A percentile compares a stretch with the other conserved stretches of the same genome.
Conservation (phyloP, 92 coral and sea anemone genomes). For the Heteractis magnifica region DNA sequence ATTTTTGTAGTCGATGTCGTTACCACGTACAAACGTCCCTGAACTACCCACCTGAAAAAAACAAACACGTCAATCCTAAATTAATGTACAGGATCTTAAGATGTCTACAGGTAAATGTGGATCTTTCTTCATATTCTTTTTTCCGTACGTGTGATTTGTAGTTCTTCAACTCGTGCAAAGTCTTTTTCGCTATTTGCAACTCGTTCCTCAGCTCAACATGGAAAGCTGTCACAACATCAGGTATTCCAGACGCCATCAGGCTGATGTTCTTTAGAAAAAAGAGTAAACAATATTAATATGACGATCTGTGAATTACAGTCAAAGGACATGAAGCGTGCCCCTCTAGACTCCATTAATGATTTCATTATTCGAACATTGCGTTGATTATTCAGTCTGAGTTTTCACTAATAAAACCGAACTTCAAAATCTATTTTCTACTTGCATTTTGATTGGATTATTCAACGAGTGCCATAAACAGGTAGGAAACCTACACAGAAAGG, state of each 20-base stretch:
- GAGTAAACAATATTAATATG: not conserved
- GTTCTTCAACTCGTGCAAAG: slow-evolving; percentile 74
- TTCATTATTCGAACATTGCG: too few species aligned
- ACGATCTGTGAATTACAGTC: not conserved
- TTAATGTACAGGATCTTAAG: too few species aligned
- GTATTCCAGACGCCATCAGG: slow-evolving; percentile 92
- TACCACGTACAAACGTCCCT: slow-evolving; percentile 96
- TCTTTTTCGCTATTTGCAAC: slow-evolving; percentile 71
- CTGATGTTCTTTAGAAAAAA: slow-evolving; percentile 66
- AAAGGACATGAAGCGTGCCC: not conserved
- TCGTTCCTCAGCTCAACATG: slow-evolving; percentile 78
- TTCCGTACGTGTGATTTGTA: slow-evolving; percentile 72
- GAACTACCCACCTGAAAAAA: slow-evolving; percentile 68
- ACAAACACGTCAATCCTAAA: not conserved
- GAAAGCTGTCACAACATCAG: slow-evolving; percentile 90
- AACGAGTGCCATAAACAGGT: too few species aligned
- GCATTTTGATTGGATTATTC: too few species aligned
- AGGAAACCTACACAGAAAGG: too few species aligned
- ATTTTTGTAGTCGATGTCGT: slow-evolving; percentile 69
- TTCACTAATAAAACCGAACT: not conserved
- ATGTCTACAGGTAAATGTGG: too few species aligned
- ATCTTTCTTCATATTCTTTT: too few species aligned
- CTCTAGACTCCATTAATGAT: not conserved
- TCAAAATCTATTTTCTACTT: not conserved
- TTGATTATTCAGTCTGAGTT: too few species aligned